Evolutionary conservation across 2,888 invertebrate genomes (phyloP).

Genomic region (Agapetus fuscipes): DNA sequence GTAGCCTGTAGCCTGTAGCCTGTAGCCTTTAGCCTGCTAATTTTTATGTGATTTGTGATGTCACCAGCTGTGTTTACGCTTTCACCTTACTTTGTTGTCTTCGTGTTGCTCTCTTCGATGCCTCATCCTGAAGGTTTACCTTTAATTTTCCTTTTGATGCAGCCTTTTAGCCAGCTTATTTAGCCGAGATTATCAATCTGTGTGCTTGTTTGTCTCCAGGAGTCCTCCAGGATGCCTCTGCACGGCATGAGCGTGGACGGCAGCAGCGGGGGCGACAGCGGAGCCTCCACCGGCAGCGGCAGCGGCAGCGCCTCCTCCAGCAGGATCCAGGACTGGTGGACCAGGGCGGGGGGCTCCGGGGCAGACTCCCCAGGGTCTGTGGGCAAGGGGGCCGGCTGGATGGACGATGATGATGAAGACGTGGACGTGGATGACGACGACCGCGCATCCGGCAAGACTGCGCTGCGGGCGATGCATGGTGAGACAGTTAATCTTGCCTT

Average conservation of each 20-base stretch:
- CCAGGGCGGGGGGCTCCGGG: constrained; percentile 10
- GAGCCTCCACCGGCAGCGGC: constrained; percentile 1
- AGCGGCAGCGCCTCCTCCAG: constrained; percentile 5
- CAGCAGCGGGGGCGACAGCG: constrained; percentile 1
- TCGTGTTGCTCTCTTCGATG: no score
- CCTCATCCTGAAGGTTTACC: no score
- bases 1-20: no score
- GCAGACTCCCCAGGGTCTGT: constrained; percentile 25
- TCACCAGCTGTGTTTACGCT: no score
- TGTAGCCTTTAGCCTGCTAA: no score
- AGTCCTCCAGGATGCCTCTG: constrained; percentile 18
- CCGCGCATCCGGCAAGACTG: constrained; percentile 2
- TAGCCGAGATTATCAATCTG: no score
- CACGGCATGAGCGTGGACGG: constrained; percentile 13
- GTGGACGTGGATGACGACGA: constrained; percentile 23
- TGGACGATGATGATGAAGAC: constrained; percentile 24
- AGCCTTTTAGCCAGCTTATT: no score
- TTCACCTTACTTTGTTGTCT: no score
- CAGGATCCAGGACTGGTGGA: constrained; percentile 14
- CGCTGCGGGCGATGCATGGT: background rate
- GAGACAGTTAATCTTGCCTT: background rate
- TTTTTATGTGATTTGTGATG: no score
- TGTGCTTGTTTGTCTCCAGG: constrained; percentile 9
- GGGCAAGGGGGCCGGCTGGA: constrained; percentile 25
- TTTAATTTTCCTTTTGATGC: no score